Conservation (phyloP, 2,888 invertebrate species). For the Branchellion lobata region DNA sequence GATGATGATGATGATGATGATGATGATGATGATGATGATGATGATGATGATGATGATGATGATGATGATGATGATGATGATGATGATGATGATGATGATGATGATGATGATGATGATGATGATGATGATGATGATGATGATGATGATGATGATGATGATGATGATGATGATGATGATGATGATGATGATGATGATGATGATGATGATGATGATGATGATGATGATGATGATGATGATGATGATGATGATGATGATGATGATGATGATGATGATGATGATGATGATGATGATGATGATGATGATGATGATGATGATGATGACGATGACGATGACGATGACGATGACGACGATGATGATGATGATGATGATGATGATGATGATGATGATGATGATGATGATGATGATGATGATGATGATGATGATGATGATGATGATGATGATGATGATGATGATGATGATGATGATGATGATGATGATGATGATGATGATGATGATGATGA, state of each 20-base stretch:
- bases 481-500: background rate
- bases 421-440: constrained; percentile 28
- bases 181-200: background rate
- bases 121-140: constrained; percentile 11
- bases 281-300: background rate
- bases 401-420: constrained; percentile 21
- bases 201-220: background rate
- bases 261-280: background rate
- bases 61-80: constrained; percentile 17
- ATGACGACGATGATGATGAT: constrained; percentile 11
- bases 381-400: constrained; percentile 7
- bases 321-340: constrained; percentile 21
- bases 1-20: background rate
- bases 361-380: constrained; percentile 28
- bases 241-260: constrained; percentile 10
- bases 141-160: constrained; percentile 15
- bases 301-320: constrained; percentile 8
- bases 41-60: background rate
- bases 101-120: background rate
- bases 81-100: constrained; percentile 1
- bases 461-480: constrained; percentile 30
- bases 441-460: constrained; percentile 28
- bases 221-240: background rate
- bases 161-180: constrained; percentile 9
- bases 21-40: background rate